Evolutionary conservation across 2,888 invertebrate genomes (phyloP).

Genomic region (Nezara viridula): DNA sequence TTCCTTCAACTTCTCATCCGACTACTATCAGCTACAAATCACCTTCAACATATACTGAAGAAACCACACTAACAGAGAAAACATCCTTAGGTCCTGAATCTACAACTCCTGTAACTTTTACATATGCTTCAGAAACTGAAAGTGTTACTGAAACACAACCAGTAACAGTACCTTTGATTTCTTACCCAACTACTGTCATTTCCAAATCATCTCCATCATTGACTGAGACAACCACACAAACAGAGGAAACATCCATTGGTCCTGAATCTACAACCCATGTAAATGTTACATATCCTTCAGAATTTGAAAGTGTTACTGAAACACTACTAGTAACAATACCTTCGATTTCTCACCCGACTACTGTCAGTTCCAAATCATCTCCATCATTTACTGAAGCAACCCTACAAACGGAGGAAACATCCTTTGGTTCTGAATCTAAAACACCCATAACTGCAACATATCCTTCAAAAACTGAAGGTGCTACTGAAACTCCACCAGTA

Average conservation of each 20-base stretch:
- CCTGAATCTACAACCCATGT: background rate
- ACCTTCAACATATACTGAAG: background rate
- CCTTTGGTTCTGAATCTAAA: background rate
- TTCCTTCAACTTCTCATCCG: background rate
- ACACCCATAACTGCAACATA: background rate
- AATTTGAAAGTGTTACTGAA: background rate
- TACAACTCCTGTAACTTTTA: background rate
- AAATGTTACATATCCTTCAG: background rate
- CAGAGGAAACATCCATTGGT: background rate
- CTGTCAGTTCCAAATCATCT: background rate
- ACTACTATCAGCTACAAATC: background rate
- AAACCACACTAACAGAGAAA: background rate
- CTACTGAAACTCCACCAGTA: background rate
- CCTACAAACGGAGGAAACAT: background rate
- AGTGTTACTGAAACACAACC: background rate
- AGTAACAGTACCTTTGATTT: no score
- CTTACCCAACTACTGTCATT: background rate
- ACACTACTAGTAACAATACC: background rate
- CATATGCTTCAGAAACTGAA: background rate
- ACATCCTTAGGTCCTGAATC: background rate
- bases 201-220: background rate
- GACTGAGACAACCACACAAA: background rate
- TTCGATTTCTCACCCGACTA: background rate
- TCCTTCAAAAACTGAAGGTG: background rate
- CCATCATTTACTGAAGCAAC: background rate